phyloP scores from a whole-genome alignment of 2,113 vertebrate genomes.

The Cichladusa arquata region DNA sequence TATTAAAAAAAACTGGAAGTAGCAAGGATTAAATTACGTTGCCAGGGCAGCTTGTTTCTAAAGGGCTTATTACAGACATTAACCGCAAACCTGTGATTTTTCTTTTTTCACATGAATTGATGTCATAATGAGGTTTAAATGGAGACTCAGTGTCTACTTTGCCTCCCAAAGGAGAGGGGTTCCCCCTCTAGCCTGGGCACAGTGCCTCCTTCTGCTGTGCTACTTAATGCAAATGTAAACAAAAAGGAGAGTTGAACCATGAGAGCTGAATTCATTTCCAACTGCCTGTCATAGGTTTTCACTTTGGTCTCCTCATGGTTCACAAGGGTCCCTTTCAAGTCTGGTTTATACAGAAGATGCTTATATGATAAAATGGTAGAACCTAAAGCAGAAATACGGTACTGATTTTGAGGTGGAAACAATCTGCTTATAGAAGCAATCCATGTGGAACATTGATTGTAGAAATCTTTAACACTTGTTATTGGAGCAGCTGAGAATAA shows the following conservation, averaged over 20 bases:
- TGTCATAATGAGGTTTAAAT: slow-evolving; percentile 86
- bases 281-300: slow-evolving; percentile 66
- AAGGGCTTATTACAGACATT: slow-evolving; percentile 80
- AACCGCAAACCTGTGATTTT: slow-evolving; percentile 81
- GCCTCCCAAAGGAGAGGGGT: slow-evolving; percentile 78
- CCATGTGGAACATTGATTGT: slow-evolving; percentile 10
- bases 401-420: slow-evolving; percentile 46
- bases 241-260: slow-evolving; percentile 53
- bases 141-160: slow-evolving; percentile 87
- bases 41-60: slow-evolving; percentile 67
- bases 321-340: slow-evolving; percentile 73
- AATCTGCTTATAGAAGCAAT: slow-evolving; percentile 32
- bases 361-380: slow-evolving; percentile 54
- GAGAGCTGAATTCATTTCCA: slow-evolving; percentile 70
- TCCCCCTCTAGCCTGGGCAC: slow-evolving; percentile 73
- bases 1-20: slow-evolving; percentile 66
- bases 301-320: slow-evolving; percentile 60
- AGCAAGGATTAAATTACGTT: slow-evolving; percentile 61
- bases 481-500: slow-evolving; percentile 38
- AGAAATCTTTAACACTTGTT: slow-evolving; percentile 57
- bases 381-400: slow-evolving; percentile 17
- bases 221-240: slow-evolving; percentile 79
- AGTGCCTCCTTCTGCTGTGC: slow-evolving; percentile 71
- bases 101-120: slow-evolving; percentile 82
- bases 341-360: slow-evolving; percentile 56